phyloP scores from a whole-genome alignment of 2,888 invertebrate species.

The Lordiphosa andalusiaca region DNA sequence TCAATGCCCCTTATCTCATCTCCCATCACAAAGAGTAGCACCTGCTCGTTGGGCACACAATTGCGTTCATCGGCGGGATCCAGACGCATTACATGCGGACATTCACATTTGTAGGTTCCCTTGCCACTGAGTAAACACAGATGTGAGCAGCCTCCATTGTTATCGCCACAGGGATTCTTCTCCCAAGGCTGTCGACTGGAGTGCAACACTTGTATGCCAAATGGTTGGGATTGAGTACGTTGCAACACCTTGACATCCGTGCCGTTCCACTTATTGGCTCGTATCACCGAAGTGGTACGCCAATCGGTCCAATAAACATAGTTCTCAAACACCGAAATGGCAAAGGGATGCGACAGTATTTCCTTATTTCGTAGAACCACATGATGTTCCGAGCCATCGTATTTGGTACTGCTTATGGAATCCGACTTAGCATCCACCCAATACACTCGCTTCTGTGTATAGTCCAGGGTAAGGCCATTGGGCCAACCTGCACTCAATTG shows the following conservation, averaged over 20 bases:
- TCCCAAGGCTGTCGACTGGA: conserved; percentile 86
- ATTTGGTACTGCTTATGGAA: conserved; percentile 91
- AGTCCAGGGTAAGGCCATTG: conserved; percentile 91
- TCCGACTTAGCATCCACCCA: conserved; percentile 95
- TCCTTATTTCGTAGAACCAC: conserved; percentile 85
- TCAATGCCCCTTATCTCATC: conserved; percentile 93
- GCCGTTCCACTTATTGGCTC: conserved; percentile 94
- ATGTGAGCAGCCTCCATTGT: conserved; percentile 90
- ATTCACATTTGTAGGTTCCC: conserved; percentile 86
- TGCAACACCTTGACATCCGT: conserved; percentile 89
- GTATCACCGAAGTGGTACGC: conserved; percentile 91
- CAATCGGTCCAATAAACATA: conserved; percentile 97
- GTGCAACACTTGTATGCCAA: conserved; percentile 92
- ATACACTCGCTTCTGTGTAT: conserved; percentile 86
- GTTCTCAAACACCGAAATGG: conserved; percentile 91
- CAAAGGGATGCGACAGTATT: conserved; percentile 92
- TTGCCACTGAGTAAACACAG: conserved; percentile 87
- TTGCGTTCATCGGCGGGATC: conserved; percentile 82
- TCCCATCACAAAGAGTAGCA: conserved; percentile 87
- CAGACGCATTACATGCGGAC: conserved; percentile 92
- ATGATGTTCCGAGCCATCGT: conserved; percentile 88
- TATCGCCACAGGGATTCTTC: conserved; percentile 85
- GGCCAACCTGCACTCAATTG: conserved; percentile 87
- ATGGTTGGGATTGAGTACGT: conserved; percentile 92
- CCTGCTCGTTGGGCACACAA: conserved; percentile 87